Evolutionary conservation across 2,113 vertebrate species (phyloP).

Genomic region (Pyrgilauda ruficollis): DNA sequence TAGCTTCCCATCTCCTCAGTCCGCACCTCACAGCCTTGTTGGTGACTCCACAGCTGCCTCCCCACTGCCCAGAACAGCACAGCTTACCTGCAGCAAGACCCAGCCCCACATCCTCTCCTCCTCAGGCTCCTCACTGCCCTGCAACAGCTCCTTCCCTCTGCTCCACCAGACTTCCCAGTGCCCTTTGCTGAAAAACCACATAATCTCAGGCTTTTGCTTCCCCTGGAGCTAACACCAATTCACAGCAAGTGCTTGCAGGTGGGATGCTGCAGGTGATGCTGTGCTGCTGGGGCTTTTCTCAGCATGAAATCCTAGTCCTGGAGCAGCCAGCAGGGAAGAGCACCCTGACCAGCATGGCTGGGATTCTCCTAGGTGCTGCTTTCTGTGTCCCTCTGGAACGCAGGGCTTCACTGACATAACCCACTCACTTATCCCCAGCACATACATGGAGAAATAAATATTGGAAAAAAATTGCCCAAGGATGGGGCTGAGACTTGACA

Average conservation of each 20-base stretch:
- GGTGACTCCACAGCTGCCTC: neutral
- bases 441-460: accelerated
- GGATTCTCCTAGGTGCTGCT: neutral
- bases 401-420: neutral
- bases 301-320: neutral
- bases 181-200: neutral
- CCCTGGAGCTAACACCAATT: neutral
- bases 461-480: neutral
- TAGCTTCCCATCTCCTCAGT: neutral
- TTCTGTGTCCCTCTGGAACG: neutral
- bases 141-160: neutral
- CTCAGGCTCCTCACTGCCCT: accelerated
- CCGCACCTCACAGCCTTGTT: neutral
- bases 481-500: neutral
- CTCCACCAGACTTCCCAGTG: neutral
- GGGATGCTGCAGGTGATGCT: neutral
- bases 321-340: neutral
- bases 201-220: neutral
- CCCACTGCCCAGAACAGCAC: neutral
- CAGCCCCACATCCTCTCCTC: neutral
- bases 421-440: neutral
- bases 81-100: neutral
- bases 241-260: neutral
- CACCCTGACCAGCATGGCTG: accelerated
- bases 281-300: neutral